Conservation (phyloP, 1,140 invertebrate genomes). For the Drosophila bocki region DNA sequence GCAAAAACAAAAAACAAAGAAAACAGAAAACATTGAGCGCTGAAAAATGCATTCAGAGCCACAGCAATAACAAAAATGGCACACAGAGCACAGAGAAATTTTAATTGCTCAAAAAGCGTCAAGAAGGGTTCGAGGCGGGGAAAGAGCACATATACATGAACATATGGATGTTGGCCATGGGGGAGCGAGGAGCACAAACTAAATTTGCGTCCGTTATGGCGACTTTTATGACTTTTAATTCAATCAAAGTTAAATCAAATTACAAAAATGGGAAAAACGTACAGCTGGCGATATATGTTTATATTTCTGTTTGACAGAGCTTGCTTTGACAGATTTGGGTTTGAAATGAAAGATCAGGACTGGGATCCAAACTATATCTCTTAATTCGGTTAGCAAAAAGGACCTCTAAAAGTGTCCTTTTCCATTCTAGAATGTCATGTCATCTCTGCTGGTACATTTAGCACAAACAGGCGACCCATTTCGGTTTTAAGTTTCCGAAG, state of each 20-base stretch:
- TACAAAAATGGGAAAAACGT: slow-evolving; percentile 32
- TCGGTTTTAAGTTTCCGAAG: slow-evolving; percentile 23
- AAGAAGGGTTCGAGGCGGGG: slow-evolving; percentile 8
- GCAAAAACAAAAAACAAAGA: slow-evolving; percentile 57
- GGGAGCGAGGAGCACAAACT: slow-evolving; percentile 34
- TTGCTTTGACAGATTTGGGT: slow-evolving; percentile 47
- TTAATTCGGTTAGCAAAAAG: slow-evolving; percentile 3
- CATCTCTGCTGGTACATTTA: slow-evolving; percentile 61
- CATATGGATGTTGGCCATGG: neutral
- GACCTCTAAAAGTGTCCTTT: slow-evolving; percentile 16
- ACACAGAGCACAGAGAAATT: slow-evolving; percentile 65
- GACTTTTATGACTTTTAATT: slow-evolving; percentile 72
- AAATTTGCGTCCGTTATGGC: slow-evolving; percentile 56
- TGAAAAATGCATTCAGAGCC: slow-evolving; percentile 60
- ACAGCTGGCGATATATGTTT: slow-evolving; percentile 1
- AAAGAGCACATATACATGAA: neutral
- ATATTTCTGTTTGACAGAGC: slow-evolving; percentile 11
- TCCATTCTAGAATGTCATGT: neutral
- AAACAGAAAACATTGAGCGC: slow-evolving; percentile 46
- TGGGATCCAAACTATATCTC: neutral
- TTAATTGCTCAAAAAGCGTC: slow-evolving; percentile 78
- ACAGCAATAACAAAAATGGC: slow-evolving; percentile 59
- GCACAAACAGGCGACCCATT: slow-evolving; percentile 46
- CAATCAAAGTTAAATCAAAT: slow-evolving; percentile 75
- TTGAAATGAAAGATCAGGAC: slow-evolving; percentile 15